Base-by-base conservation (phyloP, 2,797 vertebrate species). In the Cyprinella venusta region DNA sequence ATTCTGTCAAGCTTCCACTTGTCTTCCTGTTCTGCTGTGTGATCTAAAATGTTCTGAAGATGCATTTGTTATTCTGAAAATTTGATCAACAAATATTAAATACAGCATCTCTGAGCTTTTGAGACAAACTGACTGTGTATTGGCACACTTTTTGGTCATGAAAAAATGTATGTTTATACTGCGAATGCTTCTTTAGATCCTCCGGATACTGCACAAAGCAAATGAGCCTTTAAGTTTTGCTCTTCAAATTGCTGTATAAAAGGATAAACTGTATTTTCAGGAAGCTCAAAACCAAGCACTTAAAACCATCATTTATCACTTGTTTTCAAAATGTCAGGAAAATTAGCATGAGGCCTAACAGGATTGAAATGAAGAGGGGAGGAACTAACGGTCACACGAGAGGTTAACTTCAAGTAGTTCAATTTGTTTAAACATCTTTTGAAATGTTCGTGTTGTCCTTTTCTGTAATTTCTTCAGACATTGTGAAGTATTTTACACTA, bases 41-140 rank as follows among this genome's bases (percentile, higher is more conserved):
- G 63, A 83, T 83, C 64, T 70, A 77, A 83, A 83, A 61, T 77
- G 81, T 61, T 77, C 74, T 77, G 38, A 84, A 54, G 71, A 80
- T 75, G n/a, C 36, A 45, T 69, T 76, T 59, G 45, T 85, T 77
- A 40, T 50, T 81, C 36, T 42, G 26, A 71, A 68, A 70, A 52
- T 77, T 42, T 82, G 19, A 76, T 77, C 79, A 24, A 33, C 38
- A 81, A 78, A 54, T 65, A 33, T 70, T 69, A 45, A 70, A 75
- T 33, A 54, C 48, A 59, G 45, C 61, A 67, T 75, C 59, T 54
- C 61, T n/a, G 71, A 52, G 80, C 68, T 48, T 61, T 16, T 48
- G 33, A 52, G n/a, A 54, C n/a, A 56, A 70, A 56, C 50, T 70
- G 78, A 59, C 19, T 36, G 30, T 52, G 42, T 42, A 79, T 40